Percentiles rank a stretch among this genome's conserved stretches.
Evolutionary conservation across 1,140 invertebrate species (phyloP).

Genomic region (Sycophaga agraensis): DNA sequence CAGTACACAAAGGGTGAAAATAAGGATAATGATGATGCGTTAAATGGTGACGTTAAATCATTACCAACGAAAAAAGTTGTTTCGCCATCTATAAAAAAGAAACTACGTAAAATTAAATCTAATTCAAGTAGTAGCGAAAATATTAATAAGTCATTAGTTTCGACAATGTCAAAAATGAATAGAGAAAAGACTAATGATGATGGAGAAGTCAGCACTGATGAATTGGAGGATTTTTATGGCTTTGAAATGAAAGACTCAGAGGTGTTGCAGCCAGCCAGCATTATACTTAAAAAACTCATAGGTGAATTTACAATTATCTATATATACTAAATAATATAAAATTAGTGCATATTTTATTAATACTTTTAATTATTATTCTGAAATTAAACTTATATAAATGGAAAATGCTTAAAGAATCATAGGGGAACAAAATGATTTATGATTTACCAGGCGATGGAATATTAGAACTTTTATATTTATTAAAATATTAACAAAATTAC

Average conservation of each 20-base stretch:
- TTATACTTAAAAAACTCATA: conserved; percentile 21
- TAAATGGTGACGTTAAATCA: conserved; percentile 10
- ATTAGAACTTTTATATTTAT: too few relatives aligned
- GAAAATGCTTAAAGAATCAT: too few relatives aligned
- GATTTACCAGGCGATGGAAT: too few relatives aligned
- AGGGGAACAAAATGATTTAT: too few relatives aligned
- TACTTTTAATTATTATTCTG: too few relatives aligned
- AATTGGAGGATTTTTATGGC: conserved; percentile 20
- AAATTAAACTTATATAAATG: too few relatives aligned
- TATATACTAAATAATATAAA: too few relatives aligned
- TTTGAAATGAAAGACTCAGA: conserved; percentile 12
- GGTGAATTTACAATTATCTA: conserved; percentile 10
- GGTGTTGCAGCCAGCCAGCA: conserved; percentile 1
- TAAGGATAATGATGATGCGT: neutral
- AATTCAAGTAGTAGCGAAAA: neutral
- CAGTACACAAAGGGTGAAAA: neutral
- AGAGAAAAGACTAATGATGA: conserved; percentile 6
- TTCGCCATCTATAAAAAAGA: conserved; percentile 1
- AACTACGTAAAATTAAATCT: conserved; percentile 12
- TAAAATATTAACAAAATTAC: too few relatives aligned
- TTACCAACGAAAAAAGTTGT: conserved; percentile 3
- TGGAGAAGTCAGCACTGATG: conserved; percentile 2
- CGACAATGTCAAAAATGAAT: neutral
- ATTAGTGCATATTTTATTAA: too few relatives aligned
- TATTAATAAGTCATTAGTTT: neutral